Evolutionary conservation across 2,888 invertebrate genomes (phyloP).

Genomic region (Hyposoter dolosus): DNA sequence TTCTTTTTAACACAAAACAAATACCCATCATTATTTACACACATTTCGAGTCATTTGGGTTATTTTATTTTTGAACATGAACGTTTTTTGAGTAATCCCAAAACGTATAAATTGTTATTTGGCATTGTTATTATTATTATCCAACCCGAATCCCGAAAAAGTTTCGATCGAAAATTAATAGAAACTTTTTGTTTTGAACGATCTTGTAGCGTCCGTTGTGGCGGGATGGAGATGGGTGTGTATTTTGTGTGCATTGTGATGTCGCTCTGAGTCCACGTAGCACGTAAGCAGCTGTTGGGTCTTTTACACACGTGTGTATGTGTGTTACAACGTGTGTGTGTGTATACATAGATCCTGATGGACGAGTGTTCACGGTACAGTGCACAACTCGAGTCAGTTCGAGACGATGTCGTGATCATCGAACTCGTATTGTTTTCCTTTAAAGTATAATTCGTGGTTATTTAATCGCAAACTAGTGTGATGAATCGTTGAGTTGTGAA

Average conservation of each 20-base stretch:
- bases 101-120: background rate
- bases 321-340: background rate
- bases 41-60: background rate
- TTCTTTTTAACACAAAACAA: background rate
- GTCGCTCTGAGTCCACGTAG: conserved; percentile 47
- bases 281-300: conserved; percentile 52
- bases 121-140: background rate
- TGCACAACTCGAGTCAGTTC: conserved; percentile 36
- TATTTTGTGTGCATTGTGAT: conserved; percentile 28
- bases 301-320: background rate
- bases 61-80: background rate
- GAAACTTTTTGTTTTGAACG: conserved; percentile 23
- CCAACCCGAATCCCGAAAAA: background rate
- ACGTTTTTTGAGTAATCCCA: background rate
- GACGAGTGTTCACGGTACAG: background rate
- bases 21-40: background rate
- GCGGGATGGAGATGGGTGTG: conserved; percentile 15
- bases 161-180: background rate
- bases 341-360: conserved; percentile 2
- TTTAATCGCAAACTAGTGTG: background rate
- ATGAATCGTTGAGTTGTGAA: background rate
- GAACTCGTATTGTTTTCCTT: conserved; percentile 31
- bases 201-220: conserved; percentile 31
- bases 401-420: conserved; percentile 24
- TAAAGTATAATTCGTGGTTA: background rate